These are phyloP conservation scores for Urocolius indicus DNA, from an alignment of 2,113 vertebrate species.

Conservation along the genomic window DNA sequence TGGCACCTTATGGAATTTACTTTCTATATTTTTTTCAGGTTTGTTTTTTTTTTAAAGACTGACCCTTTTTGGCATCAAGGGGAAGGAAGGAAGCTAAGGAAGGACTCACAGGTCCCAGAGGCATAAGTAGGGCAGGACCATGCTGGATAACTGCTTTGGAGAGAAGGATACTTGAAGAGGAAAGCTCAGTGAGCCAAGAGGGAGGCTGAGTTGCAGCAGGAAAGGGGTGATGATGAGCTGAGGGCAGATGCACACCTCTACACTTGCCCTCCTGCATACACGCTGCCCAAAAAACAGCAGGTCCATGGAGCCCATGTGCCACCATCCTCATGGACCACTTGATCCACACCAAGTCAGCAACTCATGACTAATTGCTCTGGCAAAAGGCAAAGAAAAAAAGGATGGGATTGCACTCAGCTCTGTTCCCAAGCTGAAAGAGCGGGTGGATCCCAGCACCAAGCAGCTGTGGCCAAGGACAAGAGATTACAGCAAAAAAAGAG, in stretches of 20 bases:
- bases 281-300: neutral
- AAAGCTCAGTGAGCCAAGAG: neutral
- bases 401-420: neutral
- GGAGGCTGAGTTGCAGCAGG: neutral
- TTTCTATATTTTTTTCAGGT: neutral
- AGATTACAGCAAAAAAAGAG: neutral
- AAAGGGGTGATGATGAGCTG: neutral
- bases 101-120: neutral
- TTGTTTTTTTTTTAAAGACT: neutral
- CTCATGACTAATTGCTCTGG: neutral
- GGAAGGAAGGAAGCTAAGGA: neutral
- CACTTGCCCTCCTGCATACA: neutral
- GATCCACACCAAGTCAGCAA: neutral
- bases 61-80: constrained; percentile 37
- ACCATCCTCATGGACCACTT: neutral
- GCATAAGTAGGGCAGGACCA: neutral
- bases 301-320: neutral
- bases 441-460: neutral
- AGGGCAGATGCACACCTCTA: neutral
- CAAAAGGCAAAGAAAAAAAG: neutral
- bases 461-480: neutral
- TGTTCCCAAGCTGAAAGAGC: neutral
- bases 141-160: neutral
- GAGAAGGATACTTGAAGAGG: neutral
- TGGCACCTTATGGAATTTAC: neutral